Base-by-base conservation (phyloP, 2,113 vertebrate genomes). In the Hypocryptadius cinnamomeus region DNA sequence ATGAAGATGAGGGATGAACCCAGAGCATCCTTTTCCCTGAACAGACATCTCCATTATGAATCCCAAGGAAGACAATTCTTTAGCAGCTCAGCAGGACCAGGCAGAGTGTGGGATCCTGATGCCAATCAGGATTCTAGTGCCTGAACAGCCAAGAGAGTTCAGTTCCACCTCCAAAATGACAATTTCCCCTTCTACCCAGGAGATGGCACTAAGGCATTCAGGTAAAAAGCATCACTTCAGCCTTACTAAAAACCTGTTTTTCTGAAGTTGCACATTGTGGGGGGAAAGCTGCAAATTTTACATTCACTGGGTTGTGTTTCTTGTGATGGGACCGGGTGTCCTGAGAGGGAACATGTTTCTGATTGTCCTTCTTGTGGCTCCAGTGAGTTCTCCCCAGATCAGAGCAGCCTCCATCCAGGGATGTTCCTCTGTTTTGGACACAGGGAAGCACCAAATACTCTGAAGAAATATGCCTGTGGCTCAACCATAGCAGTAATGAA, bases 151-250 rank as follows among this genome's bases (percentile, higher is more conserved):
- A 17, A 16, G 7, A 11, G 27, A 13, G 8, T 10, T 40, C 0
- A 0, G 2, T 13, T 42, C 16, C 66, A 40, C 9, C 4, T 77
- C 76, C 72, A 59, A 42, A 76, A 33, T 6, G 35, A 78, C 72
- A 90, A 86, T 47, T 93, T 74, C 88, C 23, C 31, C n/a, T 76
- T 84, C 69, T 40, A 48, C 68, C 95, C 95, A 81, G 92, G 72
- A 96, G 90, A 37, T 93, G 92, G 95, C 95, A 93, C 79, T 69
- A 79, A 79, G 72, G 68, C 64, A 66, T 39, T 48, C 81, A 37
- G 47, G n/a, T 30, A 83, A 23, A 92, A 79, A 82, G 8, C 61
- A 54, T 40, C 66, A 2, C 40, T 69, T 60, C 20, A 53, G 35
- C 54, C 37, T 51, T 21, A 13, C 10, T 37, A 8, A 31, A 82